A percentile compares a stretch with the other conserved stretches of the same genome.
These are phyloP conservation scores for Blastobasis lacticolella DNA, from an alignment of 2,888 invertebrate species.

Conservation along the genomic window DNA sequence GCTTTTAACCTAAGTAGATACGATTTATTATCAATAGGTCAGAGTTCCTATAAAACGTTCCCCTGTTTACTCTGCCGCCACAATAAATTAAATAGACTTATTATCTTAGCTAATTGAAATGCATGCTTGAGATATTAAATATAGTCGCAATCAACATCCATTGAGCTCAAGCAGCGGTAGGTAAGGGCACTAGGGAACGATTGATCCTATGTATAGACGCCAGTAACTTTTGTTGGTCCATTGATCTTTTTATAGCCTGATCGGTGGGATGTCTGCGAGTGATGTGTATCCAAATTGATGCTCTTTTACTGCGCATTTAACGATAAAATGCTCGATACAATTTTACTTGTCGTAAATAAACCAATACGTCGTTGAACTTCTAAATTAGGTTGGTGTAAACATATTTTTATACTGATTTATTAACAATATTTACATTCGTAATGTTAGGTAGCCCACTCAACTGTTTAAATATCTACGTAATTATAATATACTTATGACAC, in stretches of 20 bases:
- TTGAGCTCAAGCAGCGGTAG: conserved; percentile 17
- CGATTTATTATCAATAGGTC: no score
- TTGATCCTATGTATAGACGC: conserved; percentile 35
- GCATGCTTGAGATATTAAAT: conserved; percentile 21
- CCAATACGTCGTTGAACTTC: no score
- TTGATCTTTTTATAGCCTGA: conserved; percentile 22
- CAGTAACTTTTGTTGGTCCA: conserved; percentile 20
- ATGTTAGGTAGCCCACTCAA: no score
- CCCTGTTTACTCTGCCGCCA: neutral
- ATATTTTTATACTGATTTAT: no score
- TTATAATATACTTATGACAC: no score
- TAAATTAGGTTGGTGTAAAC: no score
- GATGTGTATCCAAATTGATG: neutral
- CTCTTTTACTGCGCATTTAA: neutral
- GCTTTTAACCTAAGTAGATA: no score
- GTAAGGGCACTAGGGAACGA: conserved; percentile 14
- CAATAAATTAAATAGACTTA: conserved; percentile 1
- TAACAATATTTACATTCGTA: no score
- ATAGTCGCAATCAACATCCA: conserved; percentile 27
- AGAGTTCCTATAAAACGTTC: no score
- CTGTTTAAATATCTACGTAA: no score
- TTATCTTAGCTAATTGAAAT: conserved; percentile 22
- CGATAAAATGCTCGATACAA: neutral
- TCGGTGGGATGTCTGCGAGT: no score
- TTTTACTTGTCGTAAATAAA: no score